phyloP scores from a whole-genome alignment of 2,797 vertebrate genomes.

The Argyrosomus regius region DNA sequence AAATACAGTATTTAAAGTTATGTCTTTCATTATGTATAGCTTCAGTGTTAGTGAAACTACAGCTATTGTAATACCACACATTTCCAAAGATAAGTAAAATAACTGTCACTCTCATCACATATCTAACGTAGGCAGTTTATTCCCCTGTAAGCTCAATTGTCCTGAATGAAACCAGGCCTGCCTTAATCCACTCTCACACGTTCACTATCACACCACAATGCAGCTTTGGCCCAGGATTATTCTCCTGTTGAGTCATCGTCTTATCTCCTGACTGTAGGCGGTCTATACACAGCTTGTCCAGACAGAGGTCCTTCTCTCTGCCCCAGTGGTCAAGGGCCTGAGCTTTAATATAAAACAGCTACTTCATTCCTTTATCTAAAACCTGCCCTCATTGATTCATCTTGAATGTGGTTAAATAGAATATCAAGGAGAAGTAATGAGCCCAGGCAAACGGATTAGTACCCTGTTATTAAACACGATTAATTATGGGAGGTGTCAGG shows the following conservation, averaged over 20 bases:
- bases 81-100: conserved; percentile 23
- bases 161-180: conserved; percentile 52
- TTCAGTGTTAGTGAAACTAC: not conserved
- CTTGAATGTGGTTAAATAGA: conserved; percentile 1
- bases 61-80: not conserved
- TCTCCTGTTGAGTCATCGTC: conserved; percentile 66
- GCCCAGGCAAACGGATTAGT: not conserved
- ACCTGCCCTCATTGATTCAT: not conserved
- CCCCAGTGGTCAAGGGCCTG: conserved; percentile 22
- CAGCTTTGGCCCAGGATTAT: conserved; percentile 72
- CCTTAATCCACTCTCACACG: conserved; percentile 73
- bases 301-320: conserved; percentile 31
- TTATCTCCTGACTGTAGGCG: conserved; percentile 58
- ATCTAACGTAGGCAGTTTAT: conserved; percentile 43
- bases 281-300: conserved; percentile 48
- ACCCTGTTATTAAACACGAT: not conserved
- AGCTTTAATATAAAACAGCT: conserved; percentile 27
- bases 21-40: not conserved
- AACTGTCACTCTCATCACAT: conserved; percentile 30
- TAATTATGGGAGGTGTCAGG: not conserved
- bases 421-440: not conserved
- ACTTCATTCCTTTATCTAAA: conserved; percentile 18
- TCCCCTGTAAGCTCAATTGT: conserved; percentile 48
- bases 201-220: conserved; percentile 66
- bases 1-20: not conserved